Evolutionary conservation across 2,888 invertebrate species (phyloP), one percentile per base, ranked within the genome.

Genomic region (Cheilosia variabilis): DNA sequence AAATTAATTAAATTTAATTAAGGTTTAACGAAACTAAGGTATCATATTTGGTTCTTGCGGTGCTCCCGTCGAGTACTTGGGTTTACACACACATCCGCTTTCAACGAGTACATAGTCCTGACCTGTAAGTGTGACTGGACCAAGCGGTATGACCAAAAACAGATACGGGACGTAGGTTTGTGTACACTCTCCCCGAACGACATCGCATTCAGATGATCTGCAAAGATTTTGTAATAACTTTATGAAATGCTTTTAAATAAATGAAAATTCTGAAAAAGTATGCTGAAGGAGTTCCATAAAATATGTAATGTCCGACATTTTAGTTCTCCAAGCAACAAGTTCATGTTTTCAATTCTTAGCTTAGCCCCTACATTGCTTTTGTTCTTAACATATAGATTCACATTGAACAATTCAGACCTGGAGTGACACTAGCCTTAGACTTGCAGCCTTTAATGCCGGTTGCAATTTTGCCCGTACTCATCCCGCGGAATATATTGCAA

Each of bases 91-190:
- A 91, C 98, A 98, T n/a, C 98, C 98, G 89, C 97, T 97, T 92
- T 98, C 98, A 31, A 98, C 97, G 63, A 98, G 93, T n/a, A 98
- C 97, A 92, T 98, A 98, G 92, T 98, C 98, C 92, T 98, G 98
- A 5, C 98, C 97, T 4, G 97, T 97, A 19, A 97, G 93, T 13
- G 97, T 97, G 19, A 97, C 97, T 15, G 97, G 97, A 6, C 98
- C 97, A 72, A 98, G 92, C 0, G 98, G 98, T 80, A 98, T 96
- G 76, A 98, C 98, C 91, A 98, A 94, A 93, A 98, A 98, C 88
- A 98, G 92, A 91, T 98, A 98, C 13, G 98, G 98, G 88, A 98
- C 96, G 88, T 92, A 92, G 0, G 98, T 98, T 92, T 98, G 98
- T 78, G 97, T 97, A 91, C 98, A 98, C 90, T 97, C 96, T 19